Percentiles rank a stretch among this genome's conserved stretches.
Conservation (phyloP, 2,113 vertebrate genomes). For the Panthera uncia region DNA sequence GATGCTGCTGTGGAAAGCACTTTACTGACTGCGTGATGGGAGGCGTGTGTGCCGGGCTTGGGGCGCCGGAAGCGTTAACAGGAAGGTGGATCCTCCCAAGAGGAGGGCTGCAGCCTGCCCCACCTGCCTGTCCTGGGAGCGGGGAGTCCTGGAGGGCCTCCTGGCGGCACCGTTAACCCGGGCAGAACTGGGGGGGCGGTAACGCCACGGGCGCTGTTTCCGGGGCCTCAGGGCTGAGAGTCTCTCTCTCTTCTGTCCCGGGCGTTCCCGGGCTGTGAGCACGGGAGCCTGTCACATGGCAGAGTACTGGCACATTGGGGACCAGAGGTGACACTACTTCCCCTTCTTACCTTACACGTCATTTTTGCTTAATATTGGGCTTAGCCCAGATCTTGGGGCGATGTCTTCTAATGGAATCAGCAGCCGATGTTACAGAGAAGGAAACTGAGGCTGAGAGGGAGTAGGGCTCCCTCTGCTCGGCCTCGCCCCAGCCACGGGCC, state of each 20-base stretch:
- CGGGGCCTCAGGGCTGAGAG: background rate
- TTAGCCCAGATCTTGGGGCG: background rate
- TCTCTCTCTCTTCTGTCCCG: background rate
- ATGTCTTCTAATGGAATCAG: background rate
- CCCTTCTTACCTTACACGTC: background rate
- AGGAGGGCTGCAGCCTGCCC: background rate
- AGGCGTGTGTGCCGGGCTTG: accelerated
- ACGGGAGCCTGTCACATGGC: background rate
- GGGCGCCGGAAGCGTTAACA: accelerated
- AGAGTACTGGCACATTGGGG: background rate
- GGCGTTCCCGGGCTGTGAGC: accelerated
- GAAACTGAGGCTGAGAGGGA: too few relatives aligned
- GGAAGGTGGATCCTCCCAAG: accelerated
- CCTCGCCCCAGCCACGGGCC: background rate
- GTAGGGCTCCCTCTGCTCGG: accelerated
- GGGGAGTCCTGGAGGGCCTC: accelerated
- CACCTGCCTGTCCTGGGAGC: accelerated
- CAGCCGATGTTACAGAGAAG: background rate
- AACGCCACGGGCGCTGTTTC: background rate
- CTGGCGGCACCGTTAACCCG: too few relatives aligned
- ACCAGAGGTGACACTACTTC: background rate
- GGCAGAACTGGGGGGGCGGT: conserved; percentile 35
- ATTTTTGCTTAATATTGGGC: background rate
- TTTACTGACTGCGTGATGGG: accelerated
- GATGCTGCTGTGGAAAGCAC: background rate